phyloP scores from a whole-genome alignment of 2,113 vertebrate genomes.

The Atrichornis clamosus region DNA sequence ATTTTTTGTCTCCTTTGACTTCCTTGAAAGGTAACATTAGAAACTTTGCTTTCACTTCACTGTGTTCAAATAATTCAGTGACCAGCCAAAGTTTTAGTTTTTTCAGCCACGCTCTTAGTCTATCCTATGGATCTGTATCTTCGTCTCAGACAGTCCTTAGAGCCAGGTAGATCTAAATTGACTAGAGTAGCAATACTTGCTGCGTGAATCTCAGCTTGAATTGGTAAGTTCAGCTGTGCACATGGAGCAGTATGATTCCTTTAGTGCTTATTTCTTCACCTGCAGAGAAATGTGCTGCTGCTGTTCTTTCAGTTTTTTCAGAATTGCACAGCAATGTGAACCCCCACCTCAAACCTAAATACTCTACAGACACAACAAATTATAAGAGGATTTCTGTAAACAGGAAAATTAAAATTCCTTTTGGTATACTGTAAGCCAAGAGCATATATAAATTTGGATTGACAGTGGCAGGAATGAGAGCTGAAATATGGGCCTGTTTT shows the following conservation, averaged over 20 bases:
- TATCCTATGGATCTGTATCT: rapidly evolving
- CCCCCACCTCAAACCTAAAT: neutral
- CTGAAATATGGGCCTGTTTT: neutral
- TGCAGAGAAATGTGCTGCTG: neutral
- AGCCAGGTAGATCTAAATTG: neutral
- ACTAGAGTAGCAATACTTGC: neutral
- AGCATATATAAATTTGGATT: neutral
- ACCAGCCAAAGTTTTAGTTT: neutral
- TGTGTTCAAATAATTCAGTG: neutral
- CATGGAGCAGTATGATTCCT: neutral
- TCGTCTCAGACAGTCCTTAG: neutral
- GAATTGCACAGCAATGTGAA: neutral
- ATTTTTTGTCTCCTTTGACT: neutral
- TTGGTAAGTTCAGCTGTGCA: neutral
- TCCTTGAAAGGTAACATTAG: neutral
- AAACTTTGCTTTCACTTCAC: neutral
- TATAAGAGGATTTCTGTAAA: neutral
- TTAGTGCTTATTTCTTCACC: neutral
- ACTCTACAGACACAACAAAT: neutral
- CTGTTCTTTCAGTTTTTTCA: neutral
- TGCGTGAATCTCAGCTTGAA: neutral
- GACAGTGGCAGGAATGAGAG: neutral
- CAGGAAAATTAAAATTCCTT: neutral
- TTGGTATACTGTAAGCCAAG: neutral
- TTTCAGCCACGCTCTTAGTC: neutral